Evolutionary conservation across 2,797 vertebrate species (phyloP), one percentile per base, ranked within the genome.

Genomic region (Echiichthys vipera): DNA sequence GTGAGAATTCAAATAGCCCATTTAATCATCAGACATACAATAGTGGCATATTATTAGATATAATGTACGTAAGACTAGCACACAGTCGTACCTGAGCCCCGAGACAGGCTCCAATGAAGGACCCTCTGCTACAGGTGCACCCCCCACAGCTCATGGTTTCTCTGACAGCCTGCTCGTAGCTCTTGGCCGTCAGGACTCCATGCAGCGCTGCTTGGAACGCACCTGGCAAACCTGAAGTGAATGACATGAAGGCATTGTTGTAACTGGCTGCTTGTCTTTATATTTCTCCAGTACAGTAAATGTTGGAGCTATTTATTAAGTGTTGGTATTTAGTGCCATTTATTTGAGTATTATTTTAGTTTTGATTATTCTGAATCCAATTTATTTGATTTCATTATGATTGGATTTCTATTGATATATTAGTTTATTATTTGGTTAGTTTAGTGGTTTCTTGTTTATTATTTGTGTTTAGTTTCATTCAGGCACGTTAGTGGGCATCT

Each of bases 121-220:
- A 95, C 30, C 91, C 90, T 79, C 95, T 87, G 84, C 93, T 95
- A 66, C 91, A 91, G 84, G 92, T 94, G 91, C 94, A 95, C 30
- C 94, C 94, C 30, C 94, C 94, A 8, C 94, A 94, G 83, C 90
- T 83, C 90, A 94, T 94, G 71, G 90, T 93, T 27, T 94, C 93
- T 73, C 92, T 88, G 73, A 95, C 12, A 17, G 93, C 93, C 83
- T 90, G 76, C 43, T 92, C 87, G 5, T 90, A 94, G 9, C 66
- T 59, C n/a, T 27, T 65, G 56, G 91, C 93, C 25, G 87, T 94
- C 89, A 95, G 90, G 83, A 94, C 90, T 57, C 93, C 94, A 47
- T 95, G 93, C 49, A 95, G 84, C 3, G 93, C 94, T 84, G 94
- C 94, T 77, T 94, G 92, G 86, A 95, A 95, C 4, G 93, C 94